Percentiles rank a stretch among this genome's conserved stretches.
These are phyloP conservation scores for Ctena decussata DNA, from an alignment of 2,888 invertebrate species.

Conservation along the genomic window DNA sequence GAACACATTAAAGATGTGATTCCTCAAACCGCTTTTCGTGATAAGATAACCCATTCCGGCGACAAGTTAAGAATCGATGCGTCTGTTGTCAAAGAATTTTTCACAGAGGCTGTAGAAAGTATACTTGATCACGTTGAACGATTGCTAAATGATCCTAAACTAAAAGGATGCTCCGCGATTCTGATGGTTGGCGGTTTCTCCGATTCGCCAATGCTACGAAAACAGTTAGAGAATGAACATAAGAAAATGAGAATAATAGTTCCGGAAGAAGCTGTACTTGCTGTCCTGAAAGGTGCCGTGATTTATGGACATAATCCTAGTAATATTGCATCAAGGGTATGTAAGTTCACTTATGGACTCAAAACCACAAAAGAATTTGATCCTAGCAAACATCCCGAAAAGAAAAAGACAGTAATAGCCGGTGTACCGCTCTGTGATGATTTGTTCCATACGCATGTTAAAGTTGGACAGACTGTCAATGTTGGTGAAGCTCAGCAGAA, in stretches of 20 bases:
- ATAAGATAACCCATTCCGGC: background rate
- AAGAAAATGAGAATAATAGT: slow-evolving; percentile 13
- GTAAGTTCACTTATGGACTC: slow-evolving; percentile 34
- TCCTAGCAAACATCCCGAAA: slow-evolving; percentile 14
- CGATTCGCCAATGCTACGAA: slow-evolving; percentile 38
- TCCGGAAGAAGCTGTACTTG: slow-evolving; percentile 31
- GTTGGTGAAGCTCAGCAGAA: slow-evolving; percentile 44
- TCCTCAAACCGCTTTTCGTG: background rate
- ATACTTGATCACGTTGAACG: slow-evolving; percentile 25
- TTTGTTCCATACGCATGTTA: slow-evolving; percentile 51
- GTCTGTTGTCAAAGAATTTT: slow-evolving; percentile 19
- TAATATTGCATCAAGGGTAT: slow-evolving; percentile 20
- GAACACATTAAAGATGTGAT: slow-evolving; percentile 20
- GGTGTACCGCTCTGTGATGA: slow-evolving; percentile 44
- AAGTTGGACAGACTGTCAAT: slow-evolving; percentile 36
- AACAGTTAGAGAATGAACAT: slow-evolving; percentile 1
- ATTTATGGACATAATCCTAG: slow-evolving; percentile 34
- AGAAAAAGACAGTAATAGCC: slow-evolving; percentile 25
- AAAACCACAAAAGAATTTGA: background rate
- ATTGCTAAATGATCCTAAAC: slow-evolving; percentile 14
- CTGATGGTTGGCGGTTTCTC: slow-evolving; percentile 50
- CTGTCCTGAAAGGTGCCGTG: slow-evolving; percentile 39
- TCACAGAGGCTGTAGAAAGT: slow-evolving; percentile 29
- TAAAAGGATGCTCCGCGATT: slow-evolving; percentile 25
- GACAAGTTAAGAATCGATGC: slow-evolving; percentile 39